Conservation (phyloP, 2,113 vertebrate genomes). For the Pteruthius melanotis region DNA sequence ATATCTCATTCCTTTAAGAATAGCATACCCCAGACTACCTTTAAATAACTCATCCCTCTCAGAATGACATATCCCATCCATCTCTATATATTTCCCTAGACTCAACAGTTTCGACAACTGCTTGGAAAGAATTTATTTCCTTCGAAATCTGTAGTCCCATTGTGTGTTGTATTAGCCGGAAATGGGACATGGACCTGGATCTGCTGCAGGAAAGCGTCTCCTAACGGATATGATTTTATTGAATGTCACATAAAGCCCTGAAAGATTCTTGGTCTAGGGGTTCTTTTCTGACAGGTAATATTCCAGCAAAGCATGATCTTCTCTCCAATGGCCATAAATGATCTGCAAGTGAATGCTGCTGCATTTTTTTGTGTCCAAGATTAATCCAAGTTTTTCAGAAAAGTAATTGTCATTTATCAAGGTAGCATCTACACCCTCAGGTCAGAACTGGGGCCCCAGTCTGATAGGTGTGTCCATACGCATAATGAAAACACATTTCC, state of each 20-base stretch:
- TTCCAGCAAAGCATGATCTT: neutral
- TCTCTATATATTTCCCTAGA: conserved; percentile 60
- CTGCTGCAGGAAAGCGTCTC: conserved; percentile 47
- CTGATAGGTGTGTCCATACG: neutral
- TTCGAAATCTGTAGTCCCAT: conserved; percentile 54
- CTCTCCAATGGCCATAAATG: conserved; percentile 5
- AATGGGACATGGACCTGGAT: conserved; percentile 20
- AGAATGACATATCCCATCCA: conserved; percentile 52
- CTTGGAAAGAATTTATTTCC: conserved; percentile 61
- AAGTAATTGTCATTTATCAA: conserved; percentile 34
- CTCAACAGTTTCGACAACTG: conserved; percentile 49
- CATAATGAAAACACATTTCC: conserved; percentile 7
- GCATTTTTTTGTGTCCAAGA: neutral
- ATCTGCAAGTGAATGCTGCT: neutral
- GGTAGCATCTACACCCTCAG: neutral
- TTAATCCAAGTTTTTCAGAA: conserved; percentile 1
- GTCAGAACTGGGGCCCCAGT: neutral
- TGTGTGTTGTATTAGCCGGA: conserved; percentile 33
- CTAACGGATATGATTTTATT: conserved; percentile 38
- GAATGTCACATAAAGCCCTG: conserved; percentile 6
- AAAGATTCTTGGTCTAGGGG: conserved; percentile 23
- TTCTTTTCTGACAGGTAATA: conserved; percentile 54
- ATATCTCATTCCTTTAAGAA: conserved; percentile 48
- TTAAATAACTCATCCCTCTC: conserved; percentile 56
- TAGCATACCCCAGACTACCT: neutral